Evolutionary conservation across 2,888 invertebrate species (phyloP).

Genomic region (Zaprionus bogoriensis): DNA sequence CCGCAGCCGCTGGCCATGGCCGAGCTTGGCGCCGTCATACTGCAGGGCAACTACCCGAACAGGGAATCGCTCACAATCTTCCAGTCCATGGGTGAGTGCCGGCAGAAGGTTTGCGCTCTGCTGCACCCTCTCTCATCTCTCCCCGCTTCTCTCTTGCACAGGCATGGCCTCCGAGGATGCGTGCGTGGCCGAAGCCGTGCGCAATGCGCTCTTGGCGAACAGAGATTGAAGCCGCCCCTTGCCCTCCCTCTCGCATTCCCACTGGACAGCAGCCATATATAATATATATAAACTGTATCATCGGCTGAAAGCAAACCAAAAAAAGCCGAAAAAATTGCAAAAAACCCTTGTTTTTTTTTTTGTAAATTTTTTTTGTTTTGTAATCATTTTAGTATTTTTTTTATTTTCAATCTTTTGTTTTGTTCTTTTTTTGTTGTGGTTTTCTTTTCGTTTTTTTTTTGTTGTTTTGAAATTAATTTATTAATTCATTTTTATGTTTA

Average conservation of each 20-base stretch:
- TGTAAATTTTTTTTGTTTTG: conserved; percentile 57
- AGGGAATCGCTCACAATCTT: conserved; percentile 84
- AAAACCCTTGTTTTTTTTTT: conserved; percentile 17
- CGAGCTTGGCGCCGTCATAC: conserved; percentile 85
- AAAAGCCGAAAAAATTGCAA: conserved; percentile 7
- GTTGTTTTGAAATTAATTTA: conserved; percentile 64
- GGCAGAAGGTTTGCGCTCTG: too few species aligned
- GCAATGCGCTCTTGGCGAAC: conserved; percentile 47
- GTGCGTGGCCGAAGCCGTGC: conserved; percentile 85
- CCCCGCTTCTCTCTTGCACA: conserved; percentile 52
- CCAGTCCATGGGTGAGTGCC: conserved; percentile 85
- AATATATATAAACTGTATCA: neutral
- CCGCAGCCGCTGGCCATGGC: conserved; percentile 83
- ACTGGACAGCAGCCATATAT: too few species aligned
- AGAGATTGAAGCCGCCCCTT: neutral
- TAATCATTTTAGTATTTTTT: conserved; percentile 75
- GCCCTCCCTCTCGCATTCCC: neutral
- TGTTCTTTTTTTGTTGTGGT: conserved; percentile 22
- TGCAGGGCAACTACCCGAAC: conserved; percentile 66
- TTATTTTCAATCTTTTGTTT: conserved; percentile 61
- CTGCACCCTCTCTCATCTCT: too few species aligned
- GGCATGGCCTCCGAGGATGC: conserved; percentile 87
- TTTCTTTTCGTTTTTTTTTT: conserved; percentile 18
- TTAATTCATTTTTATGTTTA: conserved; percentile 63
- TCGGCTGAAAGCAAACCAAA: conserved; percentile 5